phyloP scores from a whole-genome alignment of 2,888 invertebrate species.

The Galerucella nymphaeae region DNA sequence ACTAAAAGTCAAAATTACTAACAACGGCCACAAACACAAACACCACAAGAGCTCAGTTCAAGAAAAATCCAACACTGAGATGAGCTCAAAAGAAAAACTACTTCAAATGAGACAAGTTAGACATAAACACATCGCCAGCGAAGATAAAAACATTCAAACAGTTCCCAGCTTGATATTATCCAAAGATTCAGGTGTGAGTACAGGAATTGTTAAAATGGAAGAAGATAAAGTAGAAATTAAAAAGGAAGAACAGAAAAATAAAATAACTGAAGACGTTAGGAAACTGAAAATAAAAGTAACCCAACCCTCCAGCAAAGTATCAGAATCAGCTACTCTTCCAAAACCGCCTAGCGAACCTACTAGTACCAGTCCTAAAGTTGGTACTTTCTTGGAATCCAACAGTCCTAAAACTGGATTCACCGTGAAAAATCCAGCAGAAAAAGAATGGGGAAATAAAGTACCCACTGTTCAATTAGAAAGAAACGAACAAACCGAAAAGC shows the following conservation, averaged over 20 bases:
- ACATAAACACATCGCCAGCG: constrained; percentile 58
- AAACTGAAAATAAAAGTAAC: constrained; percentile 47
- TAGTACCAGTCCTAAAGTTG: constrained; percentile 42
- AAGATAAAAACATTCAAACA: constrained; percentile 57
- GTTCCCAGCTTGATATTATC: constrained; percentile 47
- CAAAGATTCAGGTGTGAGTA: constrained; percentile 43
- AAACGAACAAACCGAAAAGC: constrained; percentile 53
- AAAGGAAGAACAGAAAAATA: constrained; percentile 27
- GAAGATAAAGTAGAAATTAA: constrained; percentile 23
- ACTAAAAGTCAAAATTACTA: constrained; percentile 68
- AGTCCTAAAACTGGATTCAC: constrained; percentile 38
- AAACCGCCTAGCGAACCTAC: constrained; percentile 39
- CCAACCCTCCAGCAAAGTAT: constrained; percentile 42
- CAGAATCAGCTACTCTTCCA: constrained; percentile 45
- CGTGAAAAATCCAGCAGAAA: constrained; percentile 39
- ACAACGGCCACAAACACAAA: constrained; percentile 64
- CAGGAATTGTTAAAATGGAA: constrained; percentile 31
- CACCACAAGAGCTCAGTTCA: constrained; percentile 57
- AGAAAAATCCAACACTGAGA: constrained; percentile 42
- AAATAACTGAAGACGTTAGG: constrained; percentile 40
- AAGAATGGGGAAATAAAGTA: constrained; percentile 46
- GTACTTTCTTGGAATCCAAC: constrained; percentile 41
- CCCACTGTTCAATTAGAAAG: constrained; percentile 54
- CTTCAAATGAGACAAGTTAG: constrained; percentile 64
- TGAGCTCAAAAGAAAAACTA: constrained; percentile 61